A percentile compares a stretch with the other conserved stretches of the same genome.
Conservation (phyloP, 30 jellyfish, hydroid and myxozoan species). For the Aurelia aurita complex sp. Pacific region DNA sequence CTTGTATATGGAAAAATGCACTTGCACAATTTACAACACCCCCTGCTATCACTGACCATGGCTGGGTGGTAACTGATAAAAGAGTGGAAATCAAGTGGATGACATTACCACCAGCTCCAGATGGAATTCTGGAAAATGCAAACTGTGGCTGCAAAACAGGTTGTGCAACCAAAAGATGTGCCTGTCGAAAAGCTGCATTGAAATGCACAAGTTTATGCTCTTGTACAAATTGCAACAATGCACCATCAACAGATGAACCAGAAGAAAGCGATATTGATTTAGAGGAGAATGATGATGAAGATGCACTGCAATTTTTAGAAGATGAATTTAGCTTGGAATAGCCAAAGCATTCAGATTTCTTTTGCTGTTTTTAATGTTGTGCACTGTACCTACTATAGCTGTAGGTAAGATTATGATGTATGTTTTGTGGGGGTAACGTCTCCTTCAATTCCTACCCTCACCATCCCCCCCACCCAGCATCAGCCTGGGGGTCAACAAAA, state of each 20-base stretch:
- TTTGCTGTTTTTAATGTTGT: too few species aligned
- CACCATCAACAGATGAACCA: not conserved
- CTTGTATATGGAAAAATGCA: conserved; percentile 24
- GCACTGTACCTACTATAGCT: too few species aligned
- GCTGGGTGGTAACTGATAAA: conserved; percentile 20
- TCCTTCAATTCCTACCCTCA: too few species aligned
- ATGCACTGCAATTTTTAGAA: not conserved
- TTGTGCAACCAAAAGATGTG: conserved; percentile 27
- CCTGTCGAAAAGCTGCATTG: conserved; percentile 20
- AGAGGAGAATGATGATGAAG: not conserved
- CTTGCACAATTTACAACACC: not conserved
- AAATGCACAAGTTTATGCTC: conserved; percentile 39
- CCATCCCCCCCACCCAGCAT: too few species aligned
- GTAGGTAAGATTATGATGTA: too few species aligned
- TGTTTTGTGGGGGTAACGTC: too few species aligned
- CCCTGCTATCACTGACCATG: conserved; percentile 3
- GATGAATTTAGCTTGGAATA: not conserved
- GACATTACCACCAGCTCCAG: conserved; percentile 37
- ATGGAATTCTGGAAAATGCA: conserved; percentile 1
- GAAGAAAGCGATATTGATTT: not conserved
- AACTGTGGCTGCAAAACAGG: conserved; percentile 55
- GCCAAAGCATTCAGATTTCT: too few species aligned
- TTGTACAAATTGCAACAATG: conserved; percentile 8
- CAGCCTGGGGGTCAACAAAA: too few species aligned
- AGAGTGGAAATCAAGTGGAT: conserved; percentile 13